Conservation (phyloP, 2,797 vertebrate species). For the Argentina silus region DNA sequence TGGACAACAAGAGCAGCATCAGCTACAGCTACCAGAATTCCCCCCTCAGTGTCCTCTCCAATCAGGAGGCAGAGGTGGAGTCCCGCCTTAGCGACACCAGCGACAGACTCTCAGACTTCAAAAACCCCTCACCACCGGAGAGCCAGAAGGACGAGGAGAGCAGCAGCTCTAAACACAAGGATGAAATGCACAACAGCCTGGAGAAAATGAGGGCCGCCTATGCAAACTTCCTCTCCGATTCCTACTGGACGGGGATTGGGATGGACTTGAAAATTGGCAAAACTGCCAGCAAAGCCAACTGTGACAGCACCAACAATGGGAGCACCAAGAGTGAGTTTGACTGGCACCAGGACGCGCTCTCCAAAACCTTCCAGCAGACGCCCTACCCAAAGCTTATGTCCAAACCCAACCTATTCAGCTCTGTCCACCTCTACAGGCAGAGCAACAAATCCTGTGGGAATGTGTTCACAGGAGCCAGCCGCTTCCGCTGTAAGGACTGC, state of each 20-base stretch:
- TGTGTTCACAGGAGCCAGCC: conserved; percentile 95
- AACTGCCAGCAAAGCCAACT: conserved; percentile 86
- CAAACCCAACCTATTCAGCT: conserved; percentile 98
- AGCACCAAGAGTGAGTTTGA: conserved; percentile 91
- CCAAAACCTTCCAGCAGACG: conserved; percentile 95
- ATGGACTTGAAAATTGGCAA: conserved; percentile 90
- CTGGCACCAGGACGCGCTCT: conserved; percentile 97
- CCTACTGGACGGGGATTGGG: conserved; percentile 96
- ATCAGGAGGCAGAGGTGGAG: conserved; percentile 92
- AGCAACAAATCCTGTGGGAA: conserved; percentile 91
- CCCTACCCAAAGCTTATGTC: conserved; percentile 85
- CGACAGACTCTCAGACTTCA: conserved; percentile 92
- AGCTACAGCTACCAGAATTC: conserved; percentile 96
- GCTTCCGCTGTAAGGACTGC: conserved; percentile 96
- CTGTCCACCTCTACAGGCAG: conserved; percentile 96
- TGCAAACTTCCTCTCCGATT: conserved; percentile 96
- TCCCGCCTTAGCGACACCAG: conserved; percentile 93
- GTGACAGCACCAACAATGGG: conserved; percentile 93
- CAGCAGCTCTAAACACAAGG: conserved; percentile 78
- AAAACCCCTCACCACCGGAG: conserved; percentile 85
- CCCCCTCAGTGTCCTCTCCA: conserved; percentile 91
- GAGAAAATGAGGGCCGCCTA: conserved; percentile 98
- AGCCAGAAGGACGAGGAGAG: conserved; percentile 81
- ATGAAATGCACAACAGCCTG: conserved; percentile 88
- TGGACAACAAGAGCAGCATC: conserved; percentile 86